Evolutionary conservation across 2,797 vertebrate species (phyloP).

Genomic region (Hapalemur alaotrensis): DNA sequence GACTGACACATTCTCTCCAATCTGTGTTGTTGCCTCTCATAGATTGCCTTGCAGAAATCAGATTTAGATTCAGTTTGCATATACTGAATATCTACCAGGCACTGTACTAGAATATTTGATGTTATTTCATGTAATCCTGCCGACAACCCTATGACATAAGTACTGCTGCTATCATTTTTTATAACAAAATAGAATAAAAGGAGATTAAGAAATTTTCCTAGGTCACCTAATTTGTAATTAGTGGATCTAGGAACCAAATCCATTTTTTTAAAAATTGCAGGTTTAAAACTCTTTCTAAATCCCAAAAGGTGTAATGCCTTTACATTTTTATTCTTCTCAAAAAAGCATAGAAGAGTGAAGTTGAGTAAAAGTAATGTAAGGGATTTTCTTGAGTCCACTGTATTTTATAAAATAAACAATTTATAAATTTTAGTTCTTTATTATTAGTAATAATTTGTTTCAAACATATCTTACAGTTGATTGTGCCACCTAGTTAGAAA

Average conservation of each 20-base stretch:
- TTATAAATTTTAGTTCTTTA: background rate
- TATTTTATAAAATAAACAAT: conserved; percentile 23
- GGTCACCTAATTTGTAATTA: conserved; percentile 16
- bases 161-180: background rate
- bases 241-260: background rate
- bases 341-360: background rate
- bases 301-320: background rate
- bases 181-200: background rate
- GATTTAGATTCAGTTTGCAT: background rate
- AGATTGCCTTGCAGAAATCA: background rate
- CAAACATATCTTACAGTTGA: background rate
- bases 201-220: background rate
- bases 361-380: background rate
- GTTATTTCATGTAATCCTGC: background rate
- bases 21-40: background rate
- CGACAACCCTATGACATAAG: background rate
- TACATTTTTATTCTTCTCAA: background rate
- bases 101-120: background rate
- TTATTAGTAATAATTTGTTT: background rate
- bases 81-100: background rate
- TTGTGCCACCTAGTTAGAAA: background rate
- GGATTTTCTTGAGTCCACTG: background rate
- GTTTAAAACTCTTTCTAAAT: background rate
- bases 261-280: background rate
- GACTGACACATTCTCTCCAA: background rate